Evolutionary conservation across 1,140 invertebrate species (phyloP).

Genomic region (Plectrocnemia conspersa): DNA sequence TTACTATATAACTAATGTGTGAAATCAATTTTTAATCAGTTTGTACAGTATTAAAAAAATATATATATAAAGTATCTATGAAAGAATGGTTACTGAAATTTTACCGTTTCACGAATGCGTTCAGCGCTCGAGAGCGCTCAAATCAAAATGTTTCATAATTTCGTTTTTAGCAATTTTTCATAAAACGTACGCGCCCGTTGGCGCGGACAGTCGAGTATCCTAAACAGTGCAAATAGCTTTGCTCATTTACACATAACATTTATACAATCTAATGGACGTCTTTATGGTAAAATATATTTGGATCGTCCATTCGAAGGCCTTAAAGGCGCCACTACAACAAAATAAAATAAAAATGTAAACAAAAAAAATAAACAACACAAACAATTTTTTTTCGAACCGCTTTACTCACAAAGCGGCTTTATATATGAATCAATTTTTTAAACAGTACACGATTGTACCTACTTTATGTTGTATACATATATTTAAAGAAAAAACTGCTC

Average conservation of each 20-base stretch:
- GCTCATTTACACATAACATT: slow-evolving; percentile 23
- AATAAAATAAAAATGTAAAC: slow-evolving; percentile 23
- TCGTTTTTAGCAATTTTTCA: slow-evolving; percentile 13
- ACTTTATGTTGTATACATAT: too few species aligned
- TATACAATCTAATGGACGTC: slow-evolving; percentile 34
- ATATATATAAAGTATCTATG: neutral
- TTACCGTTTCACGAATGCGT: neutral
- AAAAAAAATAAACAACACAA: slow-evolving; percentile 26
- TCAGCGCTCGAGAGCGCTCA: neutral
- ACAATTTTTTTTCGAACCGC: too few species aligned
- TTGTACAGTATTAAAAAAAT: neutral
- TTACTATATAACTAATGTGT: too few species aligned
- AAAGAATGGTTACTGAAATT: neutral
- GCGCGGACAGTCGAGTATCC: slow-evolving; percentile 1
- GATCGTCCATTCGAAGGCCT: slow-evolving; percentile 33
- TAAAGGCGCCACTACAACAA: slow-evolving; percentile 28
- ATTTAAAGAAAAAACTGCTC: too few species aligned
- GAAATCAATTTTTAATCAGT: slow-evolving; percentile 5
- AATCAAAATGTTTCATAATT: slow-evolving; percentile 5
- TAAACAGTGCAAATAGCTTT: slow-evolving; percentile 21
- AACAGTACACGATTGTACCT: too few species aligned
- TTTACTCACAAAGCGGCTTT: too few species aligned
- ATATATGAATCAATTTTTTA: too few species aligned
- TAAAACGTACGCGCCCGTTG: slow-evolving; percentile 1
- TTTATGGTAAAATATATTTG: slow-evolving; percentile 37